Conservation (phyloP, 2,888 invertebrate genomes). For the Busseola fusca region DNA sequence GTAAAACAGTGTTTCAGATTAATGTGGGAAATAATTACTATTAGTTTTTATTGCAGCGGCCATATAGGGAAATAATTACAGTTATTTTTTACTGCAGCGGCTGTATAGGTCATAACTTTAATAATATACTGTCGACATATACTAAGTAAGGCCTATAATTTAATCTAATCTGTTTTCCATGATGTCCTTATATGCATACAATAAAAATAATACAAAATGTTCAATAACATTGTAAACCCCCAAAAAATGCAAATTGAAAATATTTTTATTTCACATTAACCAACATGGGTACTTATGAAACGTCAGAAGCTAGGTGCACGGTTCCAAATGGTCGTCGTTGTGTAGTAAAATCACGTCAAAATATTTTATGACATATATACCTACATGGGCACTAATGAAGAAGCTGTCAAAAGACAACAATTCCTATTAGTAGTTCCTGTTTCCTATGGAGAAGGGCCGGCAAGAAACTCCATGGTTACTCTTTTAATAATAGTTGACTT, state of each 20-base stretch:
- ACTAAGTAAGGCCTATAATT: constrained; percentile 5
- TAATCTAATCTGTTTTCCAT: constrained; percentile 16
- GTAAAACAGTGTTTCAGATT: not conserved
- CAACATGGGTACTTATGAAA: no score
- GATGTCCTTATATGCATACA: not conserved
- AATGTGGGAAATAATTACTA: constrained; percentile 46
- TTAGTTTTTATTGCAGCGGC: constrained; percentile 19
- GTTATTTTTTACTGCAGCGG: constrained; percentile 24
- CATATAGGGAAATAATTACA: constrained; percentile 45
- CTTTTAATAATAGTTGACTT: not conserved
- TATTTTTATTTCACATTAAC: no score
- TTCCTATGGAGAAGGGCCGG: not conserved
- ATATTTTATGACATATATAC: not conserved
- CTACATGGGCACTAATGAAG: not conserved
- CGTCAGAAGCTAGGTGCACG: no score
- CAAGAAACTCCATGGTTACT: not conserved
- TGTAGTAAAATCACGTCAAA: not conserved
- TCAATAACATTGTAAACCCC: not conserved
- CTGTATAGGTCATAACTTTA: not conserved
- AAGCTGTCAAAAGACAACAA: not conserved
- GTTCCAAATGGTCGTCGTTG: no score
- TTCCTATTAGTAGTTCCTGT: not conserved
- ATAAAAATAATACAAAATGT: not conserved
- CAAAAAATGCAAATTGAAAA: no score
- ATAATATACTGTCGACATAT: constrained; percentile 3